Base-by-base conservation (phyloP, 2,888 invertebrate species). In the Phortica okadai region DNA sequence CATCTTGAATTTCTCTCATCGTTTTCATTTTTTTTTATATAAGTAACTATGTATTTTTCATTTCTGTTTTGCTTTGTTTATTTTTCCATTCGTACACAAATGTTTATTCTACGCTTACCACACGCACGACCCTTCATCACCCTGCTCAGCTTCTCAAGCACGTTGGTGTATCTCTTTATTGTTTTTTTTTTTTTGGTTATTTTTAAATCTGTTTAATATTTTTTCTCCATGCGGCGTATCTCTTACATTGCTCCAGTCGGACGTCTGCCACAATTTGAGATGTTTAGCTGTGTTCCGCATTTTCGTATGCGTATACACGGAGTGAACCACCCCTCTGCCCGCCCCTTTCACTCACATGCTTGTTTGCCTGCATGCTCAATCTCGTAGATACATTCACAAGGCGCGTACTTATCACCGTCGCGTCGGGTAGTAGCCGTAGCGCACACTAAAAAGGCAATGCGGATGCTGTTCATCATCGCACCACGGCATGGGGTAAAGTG, bases 41-140 rank as follows among this genome's bases (percentile, higher is more conserved):
- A 21, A 69, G 62, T n/a, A n/a, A n/a, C n/a, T n/a, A 4, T 45
- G 21, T 21, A 33, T 82, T 79, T 67, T 78, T 81, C 44, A 25
- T 81, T 70, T 33, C 69, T 42, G 59, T 78, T 69, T 25, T 74
- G 76, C 78, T 80, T 80, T 79, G 77, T 80, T 80, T 75, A 73
- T 73, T 74, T 64, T 74, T 67, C 41, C 67, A 78, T 76, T 66
- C 69, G 44, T 56, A 74, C 72, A 54, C 54, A 72, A 41, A 69
- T 70, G 76, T 44, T 42, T 67, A 50, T 70, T 54, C 54, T 70
- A 16, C 41, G n/a, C 7, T 66, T 33, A 66, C 10, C 41, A 33
- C 66, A 33, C 66, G 42, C 62, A 62, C 25, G 62, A 54, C 11
- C 7, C 59, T 59, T 59, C 59, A 7, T 3, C 42, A 41, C 2